phyloP scores from a whole-genome alignment of 2,797 vertebrate species.

The Nannoperca obscura region DNA sequence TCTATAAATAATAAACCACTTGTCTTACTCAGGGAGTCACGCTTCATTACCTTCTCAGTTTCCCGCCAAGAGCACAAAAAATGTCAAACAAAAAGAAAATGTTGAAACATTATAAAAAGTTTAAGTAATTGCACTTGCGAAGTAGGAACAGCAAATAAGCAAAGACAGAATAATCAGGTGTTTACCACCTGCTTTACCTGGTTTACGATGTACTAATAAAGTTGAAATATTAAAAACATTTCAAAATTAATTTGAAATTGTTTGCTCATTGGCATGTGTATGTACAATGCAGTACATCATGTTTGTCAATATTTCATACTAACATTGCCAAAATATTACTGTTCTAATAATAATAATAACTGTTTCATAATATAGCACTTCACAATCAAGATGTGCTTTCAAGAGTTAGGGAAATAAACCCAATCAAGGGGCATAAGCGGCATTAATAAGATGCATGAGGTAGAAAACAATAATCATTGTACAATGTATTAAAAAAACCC shows the following conservation, averaged over 20 bases:
- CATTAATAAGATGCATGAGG: background rate
- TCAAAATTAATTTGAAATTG: background rate
- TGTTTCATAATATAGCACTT: background rate
- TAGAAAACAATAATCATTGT: background rate
- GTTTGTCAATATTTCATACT: no score
- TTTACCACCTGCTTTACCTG: background rate
- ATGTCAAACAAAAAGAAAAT: conserved; percentile 8
- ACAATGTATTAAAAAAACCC: no score
- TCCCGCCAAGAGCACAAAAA: background rate
- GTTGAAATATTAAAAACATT: background rate
- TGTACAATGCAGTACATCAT: no score
- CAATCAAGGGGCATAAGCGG: background rate
- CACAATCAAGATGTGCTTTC: background rate
- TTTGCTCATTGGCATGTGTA: background rate
- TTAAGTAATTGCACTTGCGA: background rate
- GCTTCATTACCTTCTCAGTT: background rate
- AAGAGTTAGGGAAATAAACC: background rate
- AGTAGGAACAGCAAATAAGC: background rate
- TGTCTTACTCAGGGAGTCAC: background rate
- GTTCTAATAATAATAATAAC: background rate
- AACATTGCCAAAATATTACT: no score
- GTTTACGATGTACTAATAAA: background rate
- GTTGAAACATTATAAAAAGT: conserved; percentile 12
- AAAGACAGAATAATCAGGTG: background rate
- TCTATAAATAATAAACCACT: background rate